Evolutionary conservation across 2,888 invertebrate species (phyloP), one percentile per base, ranked within the genome.

Genomic region (Apeira syringaria): DNA sequence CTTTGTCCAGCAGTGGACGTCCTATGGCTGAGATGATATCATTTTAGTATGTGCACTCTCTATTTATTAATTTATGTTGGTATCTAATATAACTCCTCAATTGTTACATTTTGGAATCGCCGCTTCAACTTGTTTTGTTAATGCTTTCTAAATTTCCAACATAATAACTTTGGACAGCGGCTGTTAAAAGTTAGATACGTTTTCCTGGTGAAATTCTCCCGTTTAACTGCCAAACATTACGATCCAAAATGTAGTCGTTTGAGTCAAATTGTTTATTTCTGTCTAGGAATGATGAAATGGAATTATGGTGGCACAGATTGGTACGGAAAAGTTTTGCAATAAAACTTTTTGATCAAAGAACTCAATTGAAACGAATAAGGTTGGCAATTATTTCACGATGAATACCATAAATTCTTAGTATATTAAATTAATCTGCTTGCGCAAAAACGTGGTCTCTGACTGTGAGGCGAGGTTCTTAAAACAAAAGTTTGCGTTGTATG

Each of bases 101-200:
- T 24, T 33, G 12, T 33, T 28, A 15, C 26, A 17, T 29, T 28
- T 41, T 41, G 28, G 28, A 41, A 17, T 29, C 11, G 34, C 15
- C 34, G 28, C 8, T 39, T 20, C 12, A 41, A 34, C 34, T 29
- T 41, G 24, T 34, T 29, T 33, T 6, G 22, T n/a, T 11, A 33
- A 41, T 34, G 34, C 29, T 33, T 32, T 11, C 34, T 9, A 41
- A 33, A 34, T 24, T 10, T 12, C 28, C n/a, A n/a, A 29, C 29
- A 28, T 29, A 30, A 35, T 30, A 41, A 41, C 25, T 35, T 40
- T 34, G 29, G 25, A 30, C 41, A 22, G 22, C 17, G 24, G 18
- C 9, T 25, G 13, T 41, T 29, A 41, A 34, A 41, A 34, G 40
- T 41, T 40, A 15, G 33, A 33, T 27, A 39, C 26, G 28, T 17